These are phyloP conservation scores for Cheirogaleus medius DNA, from an alignment of 2,113 vertebrate species.

Conservation along the genomic window DNA sequence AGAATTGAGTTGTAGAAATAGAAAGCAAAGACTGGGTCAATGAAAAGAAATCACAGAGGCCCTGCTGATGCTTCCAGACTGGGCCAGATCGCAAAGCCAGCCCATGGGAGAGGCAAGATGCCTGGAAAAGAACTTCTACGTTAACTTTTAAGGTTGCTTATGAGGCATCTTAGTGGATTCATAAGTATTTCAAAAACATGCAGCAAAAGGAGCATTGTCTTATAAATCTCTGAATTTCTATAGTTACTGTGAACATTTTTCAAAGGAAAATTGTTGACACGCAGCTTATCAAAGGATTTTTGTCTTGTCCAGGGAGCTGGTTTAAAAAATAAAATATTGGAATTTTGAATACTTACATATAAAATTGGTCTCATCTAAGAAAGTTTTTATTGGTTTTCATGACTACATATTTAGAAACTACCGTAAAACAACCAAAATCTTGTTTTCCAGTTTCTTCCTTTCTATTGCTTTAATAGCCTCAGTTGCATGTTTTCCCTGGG, in stretches of 20 bases:
- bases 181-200: not conserved
- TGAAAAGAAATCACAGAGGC: not conserved
- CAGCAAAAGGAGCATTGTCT: not conserved
- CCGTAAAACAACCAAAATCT: not conserved
- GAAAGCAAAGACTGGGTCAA: not conserved
- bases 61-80: not conserved
- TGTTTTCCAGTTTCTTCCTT: not conserved
- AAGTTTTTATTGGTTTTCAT: not conserved
- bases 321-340: slow-evolving; percentile 35
- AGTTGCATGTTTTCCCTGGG: not conserved
- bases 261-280: not conserved
- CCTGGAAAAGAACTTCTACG: not conserved
- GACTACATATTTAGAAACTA: not conserved
- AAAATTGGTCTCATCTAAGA: not conserved
- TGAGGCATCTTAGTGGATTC: not conserved
- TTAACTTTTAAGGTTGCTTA: not conserved
- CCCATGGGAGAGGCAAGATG: not conserved
- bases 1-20: not conserved
- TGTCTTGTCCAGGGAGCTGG: not conserved
- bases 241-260: not conserved
- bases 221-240: not conserved
- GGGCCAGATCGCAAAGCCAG: not conserved
- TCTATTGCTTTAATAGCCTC: not conserved
- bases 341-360: not conserved
- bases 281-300: not conserved